phyloP scores from a whole-genome alignment of 2,113 vertebrate genomes.

The Rafetus swinhoei region DNA sequence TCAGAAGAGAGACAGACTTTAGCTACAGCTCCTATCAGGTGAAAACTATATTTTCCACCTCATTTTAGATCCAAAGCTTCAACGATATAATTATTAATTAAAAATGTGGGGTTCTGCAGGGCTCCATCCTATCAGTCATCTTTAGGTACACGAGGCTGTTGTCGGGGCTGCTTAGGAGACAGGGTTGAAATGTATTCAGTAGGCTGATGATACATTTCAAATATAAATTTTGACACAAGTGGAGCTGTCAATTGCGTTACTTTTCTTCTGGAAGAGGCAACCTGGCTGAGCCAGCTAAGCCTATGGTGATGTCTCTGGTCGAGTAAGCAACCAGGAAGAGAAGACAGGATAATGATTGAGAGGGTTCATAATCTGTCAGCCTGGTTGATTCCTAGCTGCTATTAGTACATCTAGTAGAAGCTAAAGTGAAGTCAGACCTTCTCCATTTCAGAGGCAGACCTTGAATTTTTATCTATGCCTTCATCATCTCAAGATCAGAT shows the following conservation, averaged over 20 bases:
- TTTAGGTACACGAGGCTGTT: neutral
- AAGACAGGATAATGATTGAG: neutral
- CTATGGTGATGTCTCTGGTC: neutral
- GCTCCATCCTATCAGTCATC: neutral
- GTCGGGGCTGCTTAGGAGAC: neutral
- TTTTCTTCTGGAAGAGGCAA: neutral
- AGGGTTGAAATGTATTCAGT: neutral
- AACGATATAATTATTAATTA: neutral
- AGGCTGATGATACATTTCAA: neutral
- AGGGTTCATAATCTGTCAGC: neutral
- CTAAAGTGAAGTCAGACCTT: neutral
- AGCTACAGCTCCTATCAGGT: neutral
- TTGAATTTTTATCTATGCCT: neutral
- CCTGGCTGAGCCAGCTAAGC: neutral
- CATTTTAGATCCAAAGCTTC: neutral
- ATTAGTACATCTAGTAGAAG: neutral
- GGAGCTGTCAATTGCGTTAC: neutral
- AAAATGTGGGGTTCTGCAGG: neutral
- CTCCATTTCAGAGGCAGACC: neutral
- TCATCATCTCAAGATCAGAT: neutral
- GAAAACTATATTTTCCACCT: neutral
- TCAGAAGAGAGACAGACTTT: accelerated
- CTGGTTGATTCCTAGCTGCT: neutral
- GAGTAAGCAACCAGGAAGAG: neutral
- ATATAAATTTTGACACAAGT: neutral